These are phyloP conservation scores for Uloborus plumipes DNA, from an alignment of 2,888 invertebrate genomes.

Conservation along the genomic window DNA sequence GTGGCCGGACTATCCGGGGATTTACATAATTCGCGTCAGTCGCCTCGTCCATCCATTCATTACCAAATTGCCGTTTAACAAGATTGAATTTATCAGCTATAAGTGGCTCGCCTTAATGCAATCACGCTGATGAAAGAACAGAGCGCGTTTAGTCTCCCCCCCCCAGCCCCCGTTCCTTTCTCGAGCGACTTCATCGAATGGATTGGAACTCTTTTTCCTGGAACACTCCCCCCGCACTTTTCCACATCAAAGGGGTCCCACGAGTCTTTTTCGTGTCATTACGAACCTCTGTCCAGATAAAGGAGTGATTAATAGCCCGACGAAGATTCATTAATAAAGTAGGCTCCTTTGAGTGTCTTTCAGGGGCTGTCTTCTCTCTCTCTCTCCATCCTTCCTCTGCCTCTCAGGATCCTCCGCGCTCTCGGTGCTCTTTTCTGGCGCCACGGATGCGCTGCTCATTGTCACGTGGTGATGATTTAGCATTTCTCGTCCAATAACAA, in stretches of 20 bases:
- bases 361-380: constrained; percentile 15
- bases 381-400: constrained; percentile 7
- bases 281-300: constrained; percentile 63
- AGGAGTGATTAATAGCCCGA: constrained; percentile 63
- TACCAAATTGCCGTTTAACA: constrained; percentile 66
- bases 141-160: constrained; percentile 13
- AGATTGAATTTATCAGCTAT: constrained; percentile 66
- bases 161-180: constrained; percentile 5
- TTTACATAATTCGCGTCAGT: constrained; percentile 64
- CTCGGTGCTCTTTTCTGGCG: constrained; percentile 39
- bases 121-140: constrained; percentile 65
- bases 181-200: constrained; percentile 16
- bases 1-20: constrained; percentile 53
- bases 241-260: constrained; percentile 56
- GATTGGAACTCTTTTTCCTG: constrained; percentile 26
- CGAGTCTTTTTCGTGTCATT: constrained; percentile 63
- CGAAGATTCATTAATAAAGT: constrained; percentile 63
- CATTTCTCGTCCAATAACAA: constrained; percentile 63
- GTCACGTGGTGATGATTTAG: constrained; percentile 64
- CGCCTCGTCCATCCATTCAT: constrained; percentile 63
- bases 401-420: constrained; percentile 23
- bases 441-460: constrained; percentile 55
- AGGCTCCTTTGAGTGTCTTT: constrained; percentile 57
- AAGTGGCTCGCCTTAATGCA: constrained; percentile 65
- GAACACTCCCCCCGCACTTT: constrained; percentile 7